Evolutionary conservation across 1,140 invertebrate genomes (phyloP).

Genomic region (Macrobrachium rosenbergii): DNA sequence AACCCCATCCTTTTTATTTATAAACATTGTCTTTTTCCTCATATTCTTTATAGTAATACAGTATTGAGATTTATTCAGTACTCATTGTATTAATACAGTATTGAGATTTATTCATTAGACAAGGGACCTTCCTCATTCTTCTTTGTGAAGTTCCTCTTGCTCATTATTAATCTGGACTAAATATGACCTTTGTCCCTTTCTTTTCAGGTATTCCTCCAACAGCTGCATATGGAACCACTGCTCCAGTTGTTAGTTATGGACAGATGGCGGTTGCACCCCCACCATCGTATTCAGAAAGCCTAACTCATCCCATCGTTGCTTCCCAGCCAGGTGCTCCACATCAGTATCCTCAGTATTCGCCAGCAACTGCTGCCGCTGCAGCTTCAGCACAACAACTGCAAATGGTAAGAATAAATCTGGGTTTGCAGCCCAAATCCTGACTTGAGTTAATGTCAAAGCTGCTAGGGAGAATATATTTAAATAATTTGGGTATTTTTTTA

Average conservation of each 20-base stretch:
- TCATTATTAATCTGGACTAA: not conserved
- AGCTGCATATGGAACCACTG: constrained; percentile 26
- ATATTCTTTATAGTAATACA: too few relatives aligned
- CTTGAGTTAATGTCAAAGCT: too few relatives aligned
- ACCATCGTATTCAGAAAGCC: constrained; percentile 44
- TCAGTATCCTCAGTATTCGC: constrained; percentile 23
- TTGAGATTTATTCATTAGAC: too few relatives aligned
- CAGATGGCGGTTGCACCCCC: constrained; percentile 37
- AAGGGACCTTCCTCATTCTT: not conserved
- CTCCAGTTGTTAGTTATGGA: constrained; percentile 29
- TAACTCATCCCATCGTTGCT: constrained; percentile 47
- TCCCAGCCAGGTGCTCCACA: constrained; percentile 25
- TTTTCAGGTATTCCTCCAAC: constrained; percentile 38
- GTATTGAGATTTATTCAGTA: too few relatives aligned
- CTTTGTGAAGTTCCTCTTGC: not conserved
- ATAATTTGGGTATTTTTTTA: too few relatives aligned
- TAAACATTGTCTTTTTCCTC: too few relatives aligned
- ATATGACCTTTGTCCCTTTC: not conserved
- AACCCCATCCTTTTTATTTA: too few relatives aligned
- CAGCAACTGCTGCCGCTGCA: constrained; percentile 30
- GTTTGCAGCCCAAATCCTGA: too few relatives aligned
- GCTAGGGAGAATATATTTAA: too few relatives aligned
- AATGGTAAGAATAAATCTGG: constrained; percentile 36
- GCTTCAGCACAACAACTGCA: constrained; percentile 41
- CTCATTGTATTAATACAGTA: too few relatives aligned